Conservation (phyloP, 1,140 invertebrate species). For the Rhagoletis pomonella region DNA sequence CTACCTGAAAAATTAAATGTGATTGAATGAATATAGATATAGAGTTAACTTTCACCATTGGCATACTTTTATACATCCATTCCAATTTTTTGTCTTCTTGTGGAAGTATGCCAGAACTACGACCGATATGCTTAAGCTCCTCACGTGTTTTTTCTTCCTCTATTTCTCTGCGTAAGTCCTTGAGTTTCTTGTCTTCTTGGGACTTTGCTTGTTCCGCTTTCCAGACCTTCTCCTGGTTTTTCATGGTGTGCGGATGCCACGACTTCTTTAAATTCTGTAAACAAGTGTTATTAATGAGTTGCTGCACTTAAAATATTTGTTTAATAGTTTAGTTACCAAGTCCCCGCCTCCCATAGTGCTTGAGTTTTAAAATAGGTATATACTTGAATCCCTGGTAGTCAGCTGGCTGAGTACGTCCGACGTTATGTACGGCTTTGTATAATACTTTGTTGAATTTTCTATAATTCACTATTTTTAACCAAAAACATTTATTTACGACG, state of each 20-base stretch:
- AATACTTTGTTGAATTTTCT: no score
- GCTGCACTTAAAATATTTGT: background rate
- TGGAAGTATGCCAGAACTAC: slow-evolving; percentile 77
- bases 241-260: slow-evolving; percentile 87
- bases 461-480: no score
- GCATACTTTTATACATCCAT: slow-evolving; percentile 92
- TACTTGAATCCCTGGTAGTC: no score
- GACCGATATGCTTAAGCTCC: slow-evolving; percentile 79
- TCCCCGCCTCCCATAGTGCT: slow-evolving; percentile 78
- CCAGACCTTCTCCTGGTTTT: slow-evolving; percentile 86
- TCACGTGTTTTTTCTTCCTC: slow-evolving; percentile 80
- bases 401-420: no score
- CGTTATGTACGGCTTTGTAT: no score
- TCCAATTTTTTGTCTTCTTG: slow-evolving; percentile 82
- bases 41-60: background rate
- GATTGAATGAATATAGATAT: no score
- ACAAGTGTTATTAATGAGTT: no score
- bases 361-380: background rate
- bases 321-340: slow-evolving; percentile 73
- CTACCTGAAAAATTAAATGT: slow-evolving; percentile 58
- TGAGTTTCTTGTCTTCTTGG: slow-evolving; percentile 81
- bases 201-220: slow-evolving; percentile 84
- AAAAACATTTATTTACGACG: no score
- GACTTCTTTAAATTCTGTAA: slow-evolving; percentile 84
- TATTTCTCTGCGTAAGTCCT: slow-evolving; percentile 81